phyloP scores from a whole-genome alignment of 2,113 vertebrate genomes.

The Clupea harengus region DNA sequence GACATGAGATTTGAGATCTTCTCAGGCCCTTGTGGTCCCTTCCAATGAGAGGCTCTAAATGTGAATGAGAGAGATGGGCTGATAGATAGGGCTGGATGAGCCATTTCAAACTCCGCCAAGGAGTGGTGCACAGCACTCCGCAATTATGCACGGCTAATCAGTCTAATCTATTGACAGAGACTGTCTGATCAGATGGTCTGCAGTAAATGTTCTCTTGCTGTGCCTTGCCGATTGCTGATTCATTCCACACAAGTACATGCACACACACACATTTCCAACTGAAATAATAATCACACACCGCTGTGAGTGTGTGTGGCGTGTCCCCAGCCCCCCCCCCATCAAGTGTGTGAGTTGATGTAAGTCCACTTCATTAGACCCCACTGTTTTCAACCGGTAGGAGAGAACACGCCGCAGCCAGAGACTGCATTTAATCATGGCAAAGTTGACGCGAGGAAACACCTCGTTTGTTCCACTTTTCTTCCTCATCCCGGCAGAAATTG shows the following conservation, averaged over 20 bases:
- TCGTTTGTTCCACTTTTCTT: not conserved
- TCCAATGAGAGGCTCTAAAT: not conserved
- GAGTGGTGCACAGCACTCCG: not conserved
- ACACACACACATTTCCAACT: constrained; percentile 10
- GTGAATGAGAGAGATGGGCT: not conserved
- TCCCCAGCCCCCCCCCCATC: not conserved
- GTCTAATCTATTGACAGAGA: not conserved
- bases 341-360: not conserved
- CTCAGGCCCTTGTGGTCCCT: not conserved
- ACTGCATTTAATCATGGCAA: not conserved
- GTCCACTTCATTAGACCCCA: not conserved
- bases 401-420: not conserved
- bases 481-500: not conserved
- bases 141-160: not conserved
- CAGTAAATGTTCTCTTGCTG: not conserved
- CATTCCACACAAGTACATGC: not conserved
- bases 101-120: not conserved
- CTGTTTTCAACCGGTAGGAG: not conserved
- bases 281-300: not conserved
- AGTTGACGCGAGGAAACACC: not conserved
- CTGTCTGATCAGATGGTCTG: not conserved
- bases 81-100: not conserved
- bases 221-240: not conserved
- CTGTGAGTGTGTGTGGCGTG: not conserved
- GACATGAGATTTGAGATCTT: not conserved